phyloP scores from a whole-genome alignment of 2,113 vertebrate species.

The Ceyx margarethae region DNA sequence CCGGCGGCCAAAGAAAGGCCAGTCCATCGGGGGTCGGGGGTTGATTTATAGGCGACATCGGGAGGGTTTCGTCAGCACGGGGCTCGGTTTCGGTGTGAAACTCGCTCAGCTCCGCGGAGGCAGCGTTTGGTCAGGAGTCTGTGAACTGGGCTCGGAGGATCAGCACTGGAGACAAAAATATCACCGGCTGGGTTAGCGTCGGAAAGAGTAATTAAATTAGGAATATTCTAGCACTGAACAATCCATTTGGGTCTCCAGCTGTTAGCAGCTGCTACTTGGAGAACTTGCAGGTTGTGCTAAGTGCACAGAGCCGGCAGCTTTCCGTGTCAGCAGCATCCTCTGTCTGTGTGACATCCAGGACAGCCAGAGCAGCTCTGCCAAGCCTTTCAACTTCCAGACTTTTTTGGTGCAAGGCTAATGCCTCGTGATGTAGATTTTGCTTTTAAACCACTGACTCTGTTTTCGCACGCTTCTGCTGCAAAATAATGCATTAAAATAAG shows the following conservation, averaged over 20 bases:
- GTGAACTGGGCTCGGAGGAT: neutral
- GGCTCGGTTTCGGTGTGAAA: neutral
- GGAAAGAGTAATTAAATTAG: neutral
- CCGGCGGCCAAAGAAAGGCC: rapidly evolving
- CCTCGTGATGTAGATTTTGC: neutral
- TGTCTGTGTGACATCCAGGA: neutral
- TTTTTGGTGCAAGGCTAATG: neutral
- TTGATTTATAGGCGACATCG: neutral
- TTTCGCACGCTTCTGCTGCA: neutral
- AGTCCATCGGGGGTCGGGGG: too few species aligned
- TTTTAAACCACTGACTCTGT: neutral
- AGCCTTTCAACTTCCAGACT: neutral
- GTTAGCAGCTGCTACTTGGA: neutral
- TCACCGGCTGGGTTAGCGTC: rapidly evolving
- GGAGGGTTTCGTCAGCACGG: neutral
- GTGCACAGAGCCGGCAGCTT: neutral
- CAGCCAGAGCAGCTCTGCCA: neutral
- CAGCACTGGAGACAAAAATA: neutral
- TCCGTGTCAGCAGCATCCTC: neutral
- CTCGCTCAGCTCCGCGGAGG: neutral
- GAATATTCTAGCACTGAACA: neutral
- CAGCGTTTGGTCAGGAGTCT: rapidly evolving
- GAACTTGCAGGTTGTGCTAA: neutral
- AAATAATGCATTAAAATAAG: neutral
- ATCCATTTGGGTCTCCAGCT: neutral